Base-by-base conservation (phyloP, 30 jellyfish, hydroid and myxozoan species). In the Calvadosia cruxmelitensis region DNA sequence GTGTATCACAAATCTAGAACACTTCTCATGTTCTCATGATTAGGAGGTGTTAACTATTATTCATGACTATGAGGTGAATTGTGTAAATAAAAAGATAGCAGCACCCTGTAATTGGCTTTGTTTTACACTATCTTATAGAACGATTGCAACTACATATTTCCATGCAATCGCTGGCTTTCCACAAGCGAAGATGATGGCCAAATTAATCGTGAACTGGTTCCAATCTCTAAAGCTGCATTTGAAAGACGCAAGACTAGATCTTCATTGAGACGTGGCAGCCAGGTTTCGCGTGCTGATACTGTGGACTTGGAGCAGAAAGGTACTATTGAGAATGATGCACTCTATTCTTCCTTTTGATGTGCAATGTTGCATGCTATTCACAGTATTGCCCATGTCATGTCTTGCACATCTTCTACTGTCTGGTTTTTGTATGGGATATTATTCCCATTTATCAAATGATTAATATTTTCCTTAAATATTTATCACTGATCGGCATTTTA, bases 131-230 rank as follows among this genome's bases (percentile, higher is more conserved):
- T n/a, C n/a, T n/a, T 42, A 34, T 77, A 82, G 94, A 82, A 69
- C 27, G 69, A 53, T 49, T 62, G 42, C 20, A 72, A 79, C 24
- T 71, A 52, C 71, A 48, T 81, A 13, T 89, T 89, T 68, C 95
- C 95, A 15, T 89, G 98, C 72, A 67, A 66, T 27, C 93, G 98
- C 15, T 89, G 98, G 98, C 67, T 89, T 0, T 76, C 98, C 15
- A 89, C 86, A 3, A 73, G 85, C 28, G 98, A 89, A 72, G 98
- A 81, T 74, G 98, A 89, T 68, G 98, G 98, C 3, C 90, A 93
- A 76, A 72, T 89, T 3, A 70, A 93, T 71, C 93, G 98, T 12
- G 98, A 89, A 30, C 92, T 89, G 24, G 93, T 71, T 24, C 72
- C 98, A 1, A 95, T 89, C 1, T 92, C 80, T 50, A 65, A 70